These are phyloP conservation scores for Leptodactylus fuscus DNA, from an alignment of 2,113 vertebrate species.

Conservation along the genomic window DNA sequence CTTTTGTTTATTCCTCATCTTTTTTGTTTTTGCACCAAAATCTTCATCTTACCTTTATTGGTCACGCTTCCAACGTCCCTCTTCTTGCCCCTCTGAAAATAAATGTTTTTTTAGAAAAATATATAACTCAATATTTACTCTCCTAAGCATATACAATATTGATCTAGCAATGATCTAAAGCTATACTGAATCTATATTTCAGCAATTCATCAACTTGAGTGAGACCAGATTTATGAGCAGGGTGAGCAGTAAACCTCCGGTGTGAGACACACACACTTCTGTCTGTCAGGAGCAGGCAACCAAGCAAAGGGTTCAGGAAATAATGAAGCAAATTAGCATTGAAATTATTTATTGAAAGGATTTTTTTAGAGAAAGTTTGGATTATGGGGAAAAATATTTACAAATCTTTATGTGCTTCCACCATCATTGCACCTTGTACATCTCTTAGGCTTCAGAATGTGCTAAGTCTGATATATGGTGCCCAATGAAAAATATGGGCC, in stretches of 20 bases:
- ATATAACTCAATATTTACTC: constrained; percentile 36
- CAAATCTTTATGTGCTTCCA: too few species aligned
- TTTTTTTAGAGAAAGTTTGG: too few species aligned
- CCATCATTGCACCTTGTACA: not conserved
- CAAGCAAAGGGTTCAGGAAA: not conserved
- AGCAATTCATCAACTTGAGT: constrained; percentile 56
- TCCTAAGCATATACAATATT: constrained; percentile 45
- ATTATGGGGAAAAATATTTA: too few species aligned
- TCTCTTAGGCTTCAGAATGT: not conserved
- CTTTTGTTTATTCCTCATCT: not conserved
- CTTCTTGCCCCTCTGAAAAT: not conserved
- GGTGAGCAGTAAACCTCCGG: not conserved
- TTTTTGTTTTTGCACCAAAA: not conserved
- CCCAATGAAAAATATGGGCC: not conserved
- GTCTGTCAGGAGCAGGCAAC: not conserved
- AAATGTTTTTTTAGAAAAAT: constrained; percentile 13
- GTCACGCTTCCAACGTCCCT: not conserved
- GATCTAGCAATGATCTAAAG: constrained; percentile 35
- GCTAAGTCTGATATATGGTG: not conserved
- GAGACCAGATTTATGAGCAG: constrained; percentile 40
- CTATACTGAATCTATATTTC: constrained; percentile 37
- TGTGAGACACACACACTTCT: constrained; percentile 23
- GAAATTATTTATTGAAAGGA: too few species aligned
- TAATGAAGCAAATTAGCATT: not conserved
- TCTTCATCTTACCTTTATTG: too few species aligned